A percentile compares a stretch with the other conserved stretches of the same genome.
phyloP scores from a whole-genome alignment of 2,113 vertebrate species.

The Vombatus ursinus region DNA sequence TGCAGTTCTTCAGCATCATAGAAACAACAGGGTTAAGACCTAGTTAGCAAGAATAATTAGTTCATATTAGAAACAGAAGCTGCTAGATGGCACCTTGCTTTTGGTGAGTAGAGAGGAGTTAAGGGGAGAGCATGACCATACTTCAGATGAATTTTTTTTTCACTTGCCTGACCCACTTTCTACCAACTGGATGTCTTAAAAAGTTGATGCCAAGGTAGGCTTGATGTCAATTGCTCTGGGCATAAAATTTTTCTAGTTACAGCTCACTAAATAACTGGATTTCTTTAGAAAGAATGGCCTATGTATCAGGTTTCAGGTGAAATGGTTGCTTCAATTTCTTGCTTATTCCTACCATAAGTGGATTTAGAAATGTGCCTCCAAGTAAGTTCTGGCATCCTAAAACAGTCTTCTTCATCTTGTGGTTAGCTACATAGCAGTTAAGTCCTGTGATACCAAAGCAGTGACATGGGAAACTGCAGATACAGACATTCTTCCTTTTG shows the following conservation, averaged over 20 bases:
- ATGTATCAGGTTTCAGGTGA: neutral
- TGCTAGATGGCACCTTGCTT: neutral
- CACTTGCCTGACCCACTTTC: neutral
- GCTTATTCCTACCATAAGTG: neutral
- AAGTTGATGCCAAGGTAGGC: neutral
- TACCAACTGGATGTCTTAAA: neutral
- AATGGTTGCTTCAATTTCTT: neutral
- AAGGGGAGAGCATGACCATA: neutral
- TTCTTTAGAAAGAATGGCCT: neutral
- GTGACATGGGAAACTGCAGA: neutral
- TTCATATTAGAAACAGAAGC: neutral
- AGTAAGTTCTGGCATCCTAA: neutral
- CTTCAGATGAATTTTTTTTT: neutral
- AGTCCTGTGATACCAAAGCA: neutral
- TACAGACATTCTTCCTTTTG: neutral
- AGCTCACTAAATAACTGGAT: neutral
- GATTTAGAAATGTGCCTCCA: neutral
- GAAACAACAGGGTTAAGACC: neutral
- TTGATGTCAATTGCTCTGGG: neutral
- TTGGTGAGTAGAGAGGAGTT: neutral
- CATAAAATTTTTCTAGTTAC: neutral
- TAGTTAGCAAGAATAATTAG: neutral
- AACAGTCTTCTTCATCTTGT: neutral
- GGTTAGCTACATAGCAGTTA: neutral
- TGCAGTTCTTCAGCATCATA: neutral